Conservation (phyloP, 2,888 invertebrate species). For the Thecocarcelia acutangulata region DNA sequence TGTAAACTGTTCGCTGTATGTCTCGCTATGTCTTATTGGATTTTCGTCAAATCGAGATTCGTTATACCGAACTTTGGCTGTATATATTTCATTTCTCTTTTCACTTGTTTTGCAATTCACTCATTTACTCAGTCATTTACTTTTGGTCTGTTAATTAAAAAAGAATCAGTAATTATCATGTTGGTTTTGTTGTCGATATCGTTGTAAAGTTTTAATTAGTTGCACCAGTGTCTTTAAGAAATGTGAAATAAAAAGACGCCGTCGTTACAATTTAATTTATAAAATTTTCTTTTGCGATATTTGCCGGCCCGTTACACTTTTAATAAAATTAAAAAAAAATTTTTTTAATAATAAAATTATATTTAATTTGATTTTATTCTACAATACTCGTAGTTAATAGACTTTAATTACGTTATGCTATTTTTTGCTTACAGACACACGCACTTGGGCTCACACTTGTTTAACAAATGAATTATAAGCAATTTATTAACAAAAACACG, state of each 20-base stretch:
- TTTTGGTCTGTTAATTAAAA: constrained; percentile 67
- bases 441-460: constrained; percentile 21
- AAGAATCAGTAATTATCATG: constrained; percentile 67
- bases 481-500: constrained; percentile 61
- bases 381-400: too few relatives aligned
- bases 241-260: constrained; percentile 13
- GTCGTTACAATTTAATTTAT: constrained; percentile 24
- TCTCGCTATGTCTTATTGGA: too few relatives aligned
- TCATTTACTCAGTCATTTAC: constrained; percentile 33
- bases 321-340: constrained; percentile 29
- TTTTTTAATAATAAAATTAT: constrained; percentile 55
- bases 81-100: neutral
- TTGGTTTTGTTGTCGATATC: constrained; percentile 68
- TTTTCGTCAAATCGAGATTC: too few relatives aligned
- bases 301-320: constrained; percentile 22
- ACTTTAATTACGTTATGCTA: constrained; percentile 49
- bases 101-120: constrained; percentile 28
- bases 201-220: constrained; percentile 69
- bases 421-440: constrained; percentile 21
- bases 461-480: constrained; percentile 41
- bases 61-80: too few relatives aligned
- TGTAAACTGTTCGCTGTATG: too few relatives aligned
- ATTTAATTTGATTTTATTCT: constrained; percentile 48
- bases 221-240: constrained; percentile 53
- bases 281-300: neutral